These are phyloP conservation scores for Caenorhabditis imperialis DNA, from an alignment of 2,888 invertebrate genomes.

Conservation along the genomic window DNA sequence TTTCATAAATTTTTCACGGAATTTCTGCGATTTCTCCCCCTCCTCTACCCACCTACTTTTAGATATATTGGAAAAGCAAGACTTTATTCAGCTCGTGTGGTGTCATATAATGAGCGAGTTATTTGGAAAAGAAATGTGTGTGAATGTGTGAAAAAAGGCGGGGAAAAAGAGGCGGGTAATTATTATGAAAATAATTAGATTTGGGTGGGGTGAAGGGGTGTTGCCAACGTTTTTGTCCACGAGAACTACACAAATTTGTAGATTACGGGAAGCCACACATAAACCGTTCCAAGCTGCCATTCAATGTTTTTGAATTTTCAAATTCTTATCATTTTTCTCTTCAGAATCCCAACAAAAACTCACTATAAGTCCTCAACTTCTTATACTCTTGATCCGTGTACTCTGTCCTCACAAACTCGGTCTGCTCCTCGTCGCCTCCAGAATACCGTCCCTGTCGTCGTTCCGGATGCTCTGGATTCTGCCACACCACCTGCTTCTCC, in stretches of 20 bases:
- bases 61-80: no score
- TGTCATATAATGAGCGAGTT: no score
- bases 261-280: no score
- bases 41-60: no score
- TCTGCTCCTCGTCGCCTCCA: constrained; percentile 52
- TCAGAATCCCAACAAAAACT: constrained; percentile 38
- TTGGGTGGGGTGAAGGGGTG: background rate
- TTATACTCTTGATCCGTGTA: constrained; percentile 65
- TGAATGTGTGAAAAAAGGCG: background rate
- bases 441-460: constrained; percentile 47
- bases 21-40: no score
- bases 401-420: constrained; percentile 65
- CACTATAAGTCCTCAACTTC: constrained; percentile 67
- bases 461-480: constrained; percentile 64
- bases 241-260: no score
- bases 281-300: background rate
- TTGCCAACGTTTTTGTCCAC: no score
- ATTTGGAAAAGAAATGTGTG: no score
- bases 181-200: constrained; percentile 44
- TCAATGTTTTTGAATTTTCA: background rate
- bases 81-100: no score
- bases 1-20: no score
- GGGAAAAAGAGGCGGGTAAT: no score
- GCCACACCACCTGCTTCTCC: constrained; percentile 39
- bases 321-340: background rate